Conservation (phyloP, 2,888 invertebrate genomes). For the Melanargia galathea region DNA sequence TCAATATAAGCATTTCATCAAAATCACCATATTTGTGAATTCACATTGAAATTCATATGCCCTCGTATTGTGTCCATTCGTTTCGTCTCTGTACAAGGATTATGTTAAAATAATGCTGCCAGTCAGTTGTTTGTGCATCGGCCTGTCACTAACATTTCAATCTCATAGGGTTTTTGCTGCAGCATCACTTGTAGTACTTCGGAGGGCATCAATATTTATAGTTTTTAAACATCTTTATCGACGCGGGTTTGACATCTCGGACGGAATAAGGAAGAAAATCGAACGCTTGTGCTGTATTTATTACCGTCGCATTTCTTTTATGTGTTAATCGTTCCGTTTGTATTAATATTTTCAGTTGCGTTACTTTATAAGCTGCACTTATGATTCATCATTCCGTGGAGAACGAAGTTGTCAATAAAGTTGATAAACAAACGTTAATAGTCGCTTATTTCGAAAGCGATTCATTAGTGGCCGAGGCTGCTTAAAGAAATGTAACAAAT, state of each 20-base stretch:
- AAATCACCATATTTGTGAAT: slow-evolving; percentile 67
- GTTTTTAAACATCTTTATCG: slow-evolving; percentile 78
- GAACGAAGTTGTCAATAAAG: slow-evolving; percentile 34
- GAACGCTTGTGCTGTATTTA: slow-evolving; percentile 56
- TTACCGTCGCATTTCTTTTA: slow-evolving; percentile 48
- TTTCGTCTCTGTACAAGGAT: slow-evolving; percentile 75
- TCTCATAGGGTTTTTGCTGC: slow-evolving; percentile 72
- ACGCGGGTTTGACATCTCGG: slow-evolving; percentile 70
- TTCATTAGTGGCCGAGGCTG: slow-evolving; percentile 70
- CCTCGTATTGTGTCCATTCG: slow-evolving; percentile 74
- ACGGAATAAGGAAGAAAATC: slow-evolving; percentile 62
- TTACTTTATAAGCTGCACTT: slow-evolving; percentile 27
- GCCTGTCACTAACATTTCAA: slow-evolving; percentile 80
- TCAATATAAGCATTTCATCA: slow-evolving; percentile 68
- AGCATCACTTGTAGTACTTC: slow-evolving; percentile 64
- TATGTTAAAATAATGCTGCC: slow-evolving; percentile 80
- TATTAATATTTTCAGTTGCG: slow-evolving; percentile 34
- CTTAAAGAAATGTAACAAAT: slow-evolving; percentile 77
- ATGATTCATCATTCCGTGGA: slow-evolving; percentile 27
- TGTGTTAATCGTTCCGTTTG: slow-evolving; percentile 41
- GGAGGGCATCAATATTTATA: slow-evolving; percentile 76
- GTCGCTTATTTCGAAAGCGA: slow-evolving; percentile 52
- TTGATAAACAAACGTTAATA: slow-evolving; percentile 47
- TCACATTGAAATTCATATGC: slow-evolving; percentile 77
- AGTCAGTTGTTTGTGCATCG: slow-evolving; percentile 78